A percentile compares a stretch with the other conserved stretches of the same genome.
These are phyloP conservation scores for Drosophila burlai DNA, from an alignment of 1,140 invertebrate genomes.

Conservation along the genomic window DNA sequence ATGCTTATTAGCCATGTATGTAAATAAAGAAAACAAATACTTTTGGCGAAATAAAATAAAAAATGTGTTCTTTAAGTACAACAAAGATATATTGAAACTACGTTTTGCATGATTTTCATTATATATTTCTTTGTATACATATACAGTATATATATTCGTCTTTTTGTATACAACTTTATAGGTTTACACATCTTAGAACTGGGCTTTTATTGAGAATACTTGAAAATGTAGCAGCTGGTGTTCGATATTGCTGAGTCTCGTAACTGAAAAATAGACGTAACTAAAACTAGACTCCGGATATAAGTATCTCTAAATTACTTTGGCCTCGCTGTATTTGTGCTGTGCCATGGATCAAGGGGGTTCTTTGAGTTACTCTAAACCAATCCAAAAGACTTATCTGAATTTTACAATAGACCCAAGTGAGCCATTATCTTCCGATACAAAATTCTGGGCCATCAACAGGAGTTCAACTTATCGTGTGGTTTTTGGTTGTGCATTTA, in stretches of 20 bases:
- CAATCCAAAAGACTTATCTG: not conserved
- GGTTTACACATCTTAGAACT: conserved; percentile 45
- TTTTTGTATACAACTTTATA: conserved; percentile 37
- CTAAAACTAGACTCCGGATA: conserved; percentile 18
- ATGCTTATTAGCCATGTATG: not conserved
- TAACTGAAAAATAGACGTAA: conserved; percentile 33
- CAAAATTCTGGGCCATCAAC: conserved; percentile 7
- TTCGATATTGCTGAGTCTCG: conserved; percentile 33
- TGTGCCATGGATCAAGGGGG: conserved; percentile 16
- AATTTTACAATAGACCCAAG: conserved; percentile 15
- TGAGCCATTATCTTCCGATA: conserved; percentile 29
- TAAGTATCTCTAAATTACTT: conserved; percentile 24
- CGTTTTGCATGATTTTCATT: conserved; percentile 30
- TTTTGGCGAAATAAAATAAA: not conserved
- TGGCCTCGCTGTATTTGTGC: conserved; percentile 48
- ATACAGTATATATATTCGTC: conserved; percentile 50
- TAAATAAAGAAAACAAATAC: not conserved
- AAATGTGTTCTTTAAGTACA: not conserved
- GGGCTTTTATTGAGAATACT: conserved; percentile 35
- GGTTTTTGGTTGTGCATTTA: conserved; percentile 25
- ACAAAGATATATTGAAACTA: not conserved
- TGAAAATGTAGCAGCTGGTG: conserved; percentile 33
- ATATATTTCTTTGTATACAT: conserved; percentile 50
- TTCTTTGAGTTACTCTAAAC: not conserved
- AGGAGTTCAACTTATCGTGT: conserved; percentile 27